phyloP scores from a whole-genome alignment of 2,113 vertebrate genomes.

The Gnathonemus echidnorhynchus region DNA sequence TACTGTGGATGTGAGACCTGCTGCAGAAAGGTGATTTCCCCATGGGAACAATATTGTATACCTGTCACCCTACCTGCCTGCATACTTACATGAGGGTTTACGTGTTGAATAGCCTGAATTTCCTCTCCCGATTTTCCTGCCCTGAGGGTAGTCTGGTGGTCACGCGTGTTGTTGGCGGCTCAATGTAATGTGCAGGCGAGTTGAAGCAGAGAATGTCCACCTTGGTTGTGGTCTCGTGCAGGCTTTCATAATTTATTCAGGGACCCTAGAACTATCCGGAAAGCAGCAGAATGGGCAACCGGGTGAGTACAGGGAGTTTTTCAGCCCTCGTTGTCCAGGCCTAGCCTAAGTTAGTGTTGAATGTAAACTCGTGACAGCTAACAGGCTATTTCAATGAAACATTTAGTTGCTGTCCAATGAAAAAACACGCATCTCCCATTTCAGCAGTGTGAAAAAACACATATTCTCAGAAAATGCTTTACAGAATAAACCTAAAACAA shows the following conservation, averaged over 20 bases:
- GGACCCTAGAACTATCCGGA: background rate
- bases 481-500: background rate
- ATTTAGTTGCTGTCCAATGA: background rate
- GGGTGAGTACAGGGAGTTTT: background rate
- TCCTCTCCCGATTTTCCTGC: background rate
- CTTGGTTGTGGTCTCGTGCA: background rate
- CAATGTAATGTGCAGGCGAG: background rate
- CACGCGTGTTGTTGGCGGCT: background rate
- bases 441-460: background rate
- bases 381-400: background rate
- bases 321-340: background rate
- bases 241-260: background rate
- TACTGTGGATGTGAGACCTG: background rate
- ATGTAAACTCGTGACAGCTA: background rate
- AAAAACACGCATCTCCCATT: background rate
- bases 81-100: background rate
- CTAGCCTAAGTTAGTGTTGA: background rate
- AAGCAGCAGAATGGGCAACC: background rate
- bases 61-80: background rate
- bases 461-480: background rate
- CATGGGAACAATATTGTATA: background rate
- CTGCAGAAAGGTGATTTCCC: background rate
- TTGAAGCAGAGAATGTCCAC: background rate
- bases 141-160: background rate
- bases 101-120: background rate